phyloP scores from a whole-genome alignment of 1,140 invertebrate genomes.

The Drosophila busckii region DNA sequence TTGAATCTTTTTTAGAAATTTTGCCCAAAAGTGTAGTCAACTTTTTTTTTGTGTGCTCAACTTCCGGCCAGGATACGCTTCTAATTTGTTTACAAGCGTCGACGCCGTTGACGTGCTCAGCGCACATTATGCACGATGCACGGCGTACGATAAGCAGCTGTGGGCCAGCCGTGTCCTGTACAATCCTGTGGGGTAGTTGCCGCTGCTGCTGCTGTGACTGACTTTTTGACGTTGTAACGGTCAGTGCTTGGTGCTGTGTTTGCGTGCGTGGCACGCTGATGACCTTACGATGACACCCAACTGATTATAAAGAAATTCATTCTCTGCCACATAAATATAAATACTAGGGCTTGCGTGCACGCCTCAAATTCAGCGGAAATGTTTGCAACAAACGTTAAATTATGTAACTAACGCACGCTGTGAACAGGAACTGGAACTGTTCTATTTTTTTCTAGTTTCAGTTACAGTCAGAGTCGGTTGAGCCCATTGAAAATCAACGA shows the following conservation, averaged over 20 bases:
- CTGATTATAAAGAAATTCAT: conserved; percentile 69
- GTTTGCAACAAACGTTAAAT: conserved; percentile 71
- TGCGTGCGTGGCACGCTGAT: conserved; percentile 45
- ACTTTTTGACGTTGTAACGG: conserved; percentile 42
- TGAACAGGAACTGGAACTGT: conserved; percentile 1
- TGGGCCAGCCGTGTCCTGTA: conserved; percentile 2
- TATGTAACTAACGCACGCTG: conserved; percentile 67
- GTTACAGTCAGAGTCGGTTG: too few species aligned
- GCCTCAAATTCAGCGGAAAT: conserved; percentile 72
- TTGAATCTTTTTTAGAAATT: too few species aligned
- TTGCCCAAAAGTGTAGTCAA: too few species aligned
- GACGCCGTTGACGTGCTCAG: conserved; percentile 45
- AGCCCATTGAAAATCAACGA: conserved; percentile 64
- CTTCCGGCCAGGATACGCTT: conserved; percentile 72
- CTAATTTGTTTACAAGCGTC: conserved; percentile 70
- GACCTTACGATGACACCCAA: conserved; percentile 77
- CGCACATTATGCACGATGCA: conserved; percentile 69
- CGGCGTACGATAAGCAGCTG: conserved; percentile 51
- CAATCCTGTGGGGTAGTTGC: conserved; percentile 1
- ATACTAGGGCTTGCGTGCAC: conserved; percentile 44
- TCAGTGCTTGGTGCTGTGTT: conserved; percentile 7
- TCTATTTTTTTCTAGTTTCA: too few species aligned
- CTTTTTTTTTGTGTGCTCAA: conserved; percentile 16
- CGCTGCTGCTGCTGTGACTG: conserved; percentile 11
- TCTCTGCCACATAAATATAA: neutral